Evolutionary conservation across 2,888 invertebrate genomes (phyloP), one percentile per base, ranked within the genome.

Genomic region (Marasmarcha lunaedactyla): DNA sequence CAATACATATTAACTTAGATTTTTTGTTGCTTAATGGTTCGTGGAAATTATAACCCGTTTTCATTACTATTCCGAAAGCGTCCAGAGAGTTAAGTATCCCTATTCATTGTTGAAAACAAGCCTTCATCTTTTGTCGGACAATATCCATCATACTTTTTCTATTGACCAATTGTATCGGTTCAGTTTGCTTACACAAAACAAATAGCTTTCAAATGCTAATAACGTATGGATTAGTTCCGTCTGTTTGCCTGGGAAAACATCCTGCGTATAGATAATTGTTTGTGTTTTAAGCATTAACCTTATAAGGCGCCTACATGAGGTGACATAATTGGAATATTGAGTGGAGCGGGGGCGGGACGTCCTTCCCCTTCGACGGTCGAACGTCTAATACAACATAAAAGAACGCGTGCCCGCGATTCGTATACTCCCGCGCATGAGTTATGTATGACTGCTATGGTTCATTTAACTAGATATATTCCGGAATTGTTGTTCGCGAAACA

Each of bases 261-360:
- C 42, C 41, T 43, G 35, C 34, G 37, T 44, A 37, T 40, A 41
- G 40, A 39, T 41, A 33, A 39, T 34, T 36, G 43, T 43, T 42
- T 35, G 34, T 35, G 34, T 67, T 71, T 68, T 63, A 58, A 70
- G 70, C 73, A 78, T 79, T 77, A 76, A 73, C 78, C 78, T 79
- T 78, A 77, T 79, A 79, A 67, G 79, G 76, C 73, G 72, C 79
- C 78, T 78, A 79, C 79, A 71, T 71, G 60, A 67, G 72, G 71
- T 77, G 78, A 78, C 77, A 77, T 77, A 79, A 78, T 72, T 72
- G 50, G 42, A 42, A 35, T 50, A 46, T 47, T 43, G 60, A 48
- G 49, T 61, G 64, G 51, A 49, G 52, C 44, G 69, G 64, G 79
- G 77, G 71, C 78, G 78, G 59, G 64, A 61, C 64, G 78, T 76